These are phyloP conservation scores for Rhineura floridana DNA, from an alignment of 2,113 vertebrate genomes.

Conservation along the genomic window DNA sequence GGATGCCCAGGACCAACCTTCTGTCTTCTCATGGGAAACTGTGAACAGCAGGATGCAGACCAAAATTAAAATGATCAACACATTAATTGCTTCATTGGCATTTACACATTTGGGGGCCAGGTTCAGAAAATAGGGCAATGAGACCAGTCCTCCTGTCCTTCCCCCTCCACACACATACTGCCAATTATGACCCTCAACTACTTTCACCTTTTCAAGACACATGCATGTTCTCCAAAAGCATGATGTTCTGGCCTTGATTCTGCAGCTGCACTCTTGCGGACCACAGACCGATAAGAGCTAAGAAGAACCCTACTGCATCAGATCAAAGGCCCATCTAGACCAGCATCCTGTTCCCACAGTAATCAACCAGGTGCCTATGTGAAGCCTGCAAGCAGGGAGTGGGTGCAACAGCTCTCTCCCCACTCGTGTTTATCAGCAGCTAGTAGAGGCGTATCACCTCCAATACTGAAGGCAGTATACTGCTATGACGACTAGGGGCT, in stretches of 20 bases:
- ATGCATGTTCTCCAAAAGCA: not conserved
- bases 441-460: no score
- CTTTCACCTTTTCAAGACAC: not conserved
- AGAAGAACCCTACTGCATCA: no score
- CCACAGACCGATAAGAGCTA: not conserved
- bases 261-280: not conserved
- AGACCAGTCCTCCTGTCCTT: not conserved
- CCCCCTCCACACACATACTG: no score
- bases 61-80: conserved; percentile 50
- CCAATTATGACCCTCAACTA: no score
- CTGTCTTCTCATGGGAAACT: conserved; percentile 84
- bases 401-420: no score
- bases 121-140: not conserved
- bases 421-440: no score
- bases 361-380: no score
- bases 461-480: no score
- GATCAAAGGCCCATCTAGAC: no score
- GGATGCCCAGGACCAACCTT: conserved; percentile 90
- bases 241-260: not conserved
- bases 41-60: conserved; percentile 60
- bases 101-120: not conserved
- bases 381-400: no score
- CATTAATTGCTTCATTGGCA: conserved; percentile 3
- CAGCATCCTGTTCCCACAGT: no score
- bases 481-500: no score